Base-by-base conservation (phyloP, 2,888 invertebrate species). In the Drosophila kanekoi region DNA sequence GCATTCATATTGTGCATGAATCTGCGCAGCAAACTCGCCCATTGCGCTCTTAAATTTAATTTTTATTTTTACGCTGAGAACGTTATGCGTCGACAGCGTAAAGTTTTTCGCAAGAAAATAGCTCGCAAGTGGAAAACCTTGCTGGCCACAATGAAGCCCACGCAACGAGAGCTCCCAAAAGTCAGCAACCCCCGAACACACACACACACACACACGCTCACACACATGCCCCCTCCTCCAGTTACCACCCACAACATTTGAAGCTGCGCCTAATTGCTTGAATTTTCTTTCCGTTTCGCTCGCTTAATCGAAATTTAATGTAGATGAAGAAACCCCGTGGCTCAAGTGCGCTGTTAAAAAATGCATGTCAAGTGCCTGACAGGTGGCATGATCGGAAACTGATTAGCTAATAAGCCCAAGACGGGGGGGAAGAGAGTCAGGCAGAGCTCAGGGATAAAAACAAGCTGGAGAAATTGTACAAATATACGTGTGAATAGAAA, bases 281-380 rank as follows among this genome's bases (percentile, higher is more conserved):
- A 51, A 65, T 54, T 72, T 76, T 53, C 43, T 44, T 45, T 57
- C 38, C 72, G 64, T 33, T 56, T 32, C 20, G 40, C 58, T 35
- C 28, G 54, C 64, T 51, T 83, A 79, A 88, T 82, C 79, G 79
- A 79, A 88, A 86, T 77, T 86, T 86, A 79, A 83, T 88, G 80
- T 77, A 70, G 86, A 73, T 76, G 82, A 85, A 87, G 82, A 85
- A 87, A 76, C 79, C 76, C 81, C 66, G 72, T 82, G 86, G 73
- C 49, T 43, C 63, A 67, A 70, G 74, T 59, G 51, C 23, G 38
- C 40, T 63, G 52, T 37, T 82, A 41, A 79, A 79, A 82, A 68
- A 74, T 67, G 74, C 68, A 76, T 76, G 71, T 67, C 63, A 65
- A 78, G 54, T 64, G 68, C 56, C 53, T 79, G 79, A 75, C 77